Evolutionary conservation across 2,888 invertebrate genomes (phyloP).

Genomic region (Acanthopleura granulata): DNA sequence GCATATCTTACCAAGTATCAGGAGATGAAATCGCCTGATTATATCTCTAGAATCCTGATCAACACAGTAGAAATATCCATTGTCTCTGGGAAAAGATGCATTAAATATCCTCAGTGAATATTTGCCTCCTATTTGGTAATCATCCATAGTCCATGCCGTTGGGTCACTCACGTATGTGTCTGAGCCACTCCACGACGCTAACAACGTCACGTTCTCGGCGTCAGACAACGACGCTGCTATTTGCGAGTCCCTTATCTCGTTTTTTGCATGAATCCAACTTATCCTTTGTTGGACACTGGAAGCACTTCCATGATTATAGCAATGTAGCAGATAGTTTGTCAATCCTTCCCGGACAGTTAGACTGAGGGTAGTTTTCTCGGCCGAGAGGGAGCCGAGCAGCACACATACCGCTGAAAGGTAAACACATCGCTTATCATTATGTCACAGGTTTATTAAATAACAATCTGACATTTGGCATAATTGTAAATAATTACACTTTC

Average conservation of each 20-base stretch:
- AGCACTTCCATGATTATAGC: constrained; percentile 1
- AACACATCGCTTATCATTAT: too few species aligned
- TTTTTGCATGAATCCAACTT: background rate
- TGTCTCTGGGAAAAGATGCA: constrained; percentile 13
- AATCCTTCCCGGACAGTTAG: constrained; percentile 5
- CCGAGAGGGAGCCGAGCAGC: too few species aligned
- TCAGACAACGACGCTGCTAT: background rate
- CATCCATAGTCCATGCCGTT: background rate
- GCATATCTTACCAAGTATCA: background rate
- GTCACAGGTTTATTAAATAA: too few species aligned
- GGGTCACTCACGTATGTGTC: background rate
- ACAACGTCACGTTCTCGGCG: background rate
- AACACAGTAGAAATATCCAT: constrained; percentile 14
- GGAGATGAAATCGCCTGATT: background rate
- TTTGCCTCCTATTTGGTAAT: background rate
- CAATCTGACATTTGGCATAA: too few species aligned
- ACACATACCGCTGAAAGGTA: too few species aligned
- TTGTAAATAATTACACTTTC: too few species aligned
- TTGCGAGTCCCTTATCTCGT: background rate
- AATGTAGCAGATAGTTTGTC: background rate
- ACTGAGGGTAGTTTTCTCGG: too few species aligned
- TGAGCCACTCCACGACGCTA: background rate
- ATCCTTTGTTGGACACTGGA: background rate
- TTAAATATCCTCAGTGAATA: constrained; percentile 7
- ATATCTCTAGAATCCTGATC: background rate